Percentiles rank a stretch among this genome's conserved stretches.
These are phyloP conservation scores for Falco cherrug DNA, from an alignment of 2,797 vertebrate species.

Conservation along the genomic window DNA sequence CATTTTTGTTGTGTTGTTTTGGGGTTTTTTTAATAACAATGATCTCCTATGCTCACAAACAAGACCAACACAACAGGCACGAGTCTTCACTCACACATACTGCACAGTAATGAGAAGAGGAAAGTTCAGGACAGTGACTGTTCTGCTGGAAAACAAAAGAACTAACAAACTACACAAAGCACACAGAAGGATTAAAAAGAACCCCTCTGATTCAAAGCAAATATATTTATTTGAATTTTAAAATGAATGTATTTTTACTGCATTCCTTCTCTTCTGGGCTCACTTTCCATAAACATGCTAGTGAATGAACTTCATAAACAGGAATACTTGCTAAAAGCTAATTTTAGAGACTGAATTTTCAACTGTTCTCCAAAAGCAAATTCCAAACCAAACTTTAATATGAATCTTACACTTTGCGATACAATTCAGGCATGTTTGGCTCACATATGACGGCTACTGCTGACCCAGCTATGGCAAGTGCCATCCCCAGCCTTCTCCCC, in stretches of 20 bases:
- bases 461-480: constrained; percentile 1
- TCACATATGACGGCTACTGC: not conserved
- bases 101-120: not conserved
- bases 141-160: constrained; percentile 32
- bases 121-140: constrained; percentile 1
- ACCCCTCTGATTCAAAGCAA: constrained; percentile 62
- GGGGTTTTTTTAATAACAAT: not conserved
- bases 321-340: constrained; percentile 58
- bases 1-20: not conserved
- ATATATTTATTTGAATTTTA: constrained; percentile 69
- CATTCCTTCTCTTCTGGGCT: constrained; percentile 61
- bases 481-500: not conserved
- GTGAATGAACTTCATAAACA: constrained; percentile 66
- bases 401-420: constrained; percentile 10
- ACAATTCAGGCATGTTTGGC: not conserved
- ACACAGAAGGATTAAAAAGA: not conserved
- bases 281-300: constrained; percentile 62
- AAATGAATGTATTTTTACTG: constrained; percentile 62
- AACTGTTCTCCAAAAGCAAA: constrained; percentile 31
- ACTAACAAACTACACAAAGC: constrained; percentile 34
- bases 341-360: constrained; percentile 53
- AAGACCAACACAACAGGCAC: not conserved
- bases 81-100: not conserved
- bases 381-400: constrained; percentile 30
- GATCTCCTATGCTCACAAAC: not conserved